Evolutionary conservation across 1,140 invertebrate species (phyloP), one percentile per base, ranked within the genome.

Genomic region (Geopemphigus sp.): DNA sequence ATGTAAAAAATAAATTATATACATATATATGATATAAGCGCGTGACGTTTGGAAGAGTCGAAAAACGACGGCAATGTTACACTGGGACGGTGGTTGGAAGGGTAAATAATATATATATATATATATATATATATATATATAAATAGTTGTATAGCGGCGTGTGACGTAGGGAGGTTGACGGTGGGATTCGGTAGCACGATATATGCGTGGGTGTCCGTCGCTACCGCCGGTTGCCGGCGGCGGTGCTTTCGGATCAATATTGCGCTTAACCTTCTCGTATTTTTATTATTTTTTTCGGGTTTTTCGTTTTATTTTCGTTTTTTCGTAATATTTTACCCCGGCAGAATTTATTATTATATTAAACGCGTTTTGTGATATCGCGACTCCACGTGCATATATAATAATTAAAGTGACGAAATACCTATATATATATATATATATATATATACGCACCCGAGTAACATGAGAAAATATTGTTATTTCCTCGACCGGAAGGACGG

Each of bases 171-270:
- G 39, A 2, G 29, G 32, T 14, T n/a, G 32, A 45, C 14, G 56
- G 80, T 29, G 63, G 61, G 63, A 12, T 39, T 64, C 50, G 63
- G 80, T 14, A 57, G 50, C 11, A 73, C 66, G 22, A 4, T 39
- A 4, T 3, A 64, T 63, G 72, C 80, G 70, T 59, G 80, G 80
- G 80, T 53, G 57, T 63, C 80, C 54, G 56, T 59, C 80, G 72
- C 72, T 64, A 54, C 45, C 64, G 80, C 54, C 3, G 80, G 22
- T 39, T 45, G 32, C 32, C 39, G 53, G 45, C 29, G 68, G 47
- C 22, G 80, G 66, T 50, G 45, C 63, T 39, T 80, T 66, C 63
- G 78, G 78, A 80, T 80, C 74, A 78, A 78, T 78, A 78, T 78
- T 78, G 57, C 39, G 74, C 39, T 78, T 78, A 78, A 78, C 74